A percentile compares a stretch with the other conserved stretches of the same genome.
Evolutionary conservation across 2,113 vertebrate genomes (phyloP).

Genomic region (Tachysurus vachellii): DNA sequence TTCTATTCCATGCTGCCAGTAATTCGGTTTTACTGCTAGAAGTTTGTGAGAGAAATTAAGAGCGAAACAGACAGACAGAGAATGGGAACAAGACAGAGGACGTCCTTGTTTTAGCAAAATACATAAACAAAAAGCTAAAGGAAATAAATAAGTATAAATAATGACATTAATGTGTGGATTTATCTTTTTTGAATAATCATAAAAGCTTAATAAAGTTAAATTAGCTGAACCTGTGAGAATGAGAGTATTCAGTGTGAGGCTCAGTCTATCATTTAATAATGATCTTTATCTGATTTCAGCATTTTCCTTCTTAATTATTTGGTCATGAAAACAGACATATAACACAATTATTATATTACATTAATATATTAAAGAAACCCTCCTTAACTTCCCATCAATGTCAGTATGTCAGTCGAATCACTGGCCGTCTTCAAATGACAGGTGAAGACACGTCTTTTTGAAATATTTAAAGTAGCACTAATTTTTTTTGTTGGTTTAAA

Average conservation of each 20-base stretch:
- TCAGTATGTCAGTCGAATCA: no score
- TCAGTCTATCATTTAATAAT: neutral
- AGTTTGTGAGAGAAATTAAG: neutral
- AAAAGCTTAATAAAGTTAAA: neutral
- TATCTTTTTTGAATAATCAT: neutral
- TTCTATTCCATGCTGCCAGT: neutral
- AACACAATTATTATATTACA: neutral
- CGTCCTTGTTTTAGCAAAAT: neutral
- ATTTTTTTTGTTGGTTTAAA: no score
- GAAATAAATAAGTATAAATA: no score
- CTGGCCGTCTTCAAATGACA: no score
- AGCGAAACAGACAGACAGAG: neutral
- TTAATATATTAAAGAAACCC: neutral
- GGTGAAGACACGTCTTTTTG: no score
- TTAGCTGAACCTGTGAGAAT: neutral
- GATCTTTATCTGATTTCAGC: neutral
- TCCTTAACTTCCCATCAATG: no score
- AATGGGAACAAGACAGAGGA: neutral
- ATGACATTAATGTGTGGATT: neutral
- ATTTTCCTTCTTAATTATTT: neutral
- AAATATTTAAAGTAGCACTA: no score
- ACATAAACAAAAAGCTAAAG: neutral
- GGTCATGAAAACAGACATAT: no score
- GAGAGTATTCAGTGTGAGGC: neutral
- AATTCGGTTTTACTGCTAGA: slow-evolving; percentile 1